Conservation (phyloP, 2,113 vertebrate species). For the Sander lucioperca region DNA sequence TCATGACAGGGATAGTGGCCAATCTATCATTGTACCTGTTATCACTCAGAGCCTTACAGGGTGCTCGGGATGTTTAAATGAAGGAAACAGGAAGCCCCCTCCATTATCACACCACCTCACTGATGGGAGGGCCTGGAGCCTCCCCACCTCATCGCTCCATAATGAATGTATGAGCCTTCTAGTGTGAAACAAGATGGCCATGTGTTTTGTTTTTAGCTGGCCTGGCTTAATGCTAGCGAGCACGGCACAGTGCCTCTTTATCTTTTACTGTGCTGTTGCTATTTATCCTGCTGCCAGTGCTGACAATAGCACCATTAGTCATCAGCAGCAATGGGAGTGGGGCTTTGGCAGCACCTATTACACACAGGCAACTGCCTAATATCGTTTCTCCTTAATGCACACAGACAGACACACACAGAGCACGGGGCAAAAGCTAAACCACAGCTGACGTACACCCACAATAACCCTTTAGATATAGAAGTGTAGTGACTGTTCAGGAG, state of each 20-base stretch:
- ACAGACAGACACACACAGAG: slow-evolving; percentile 37
- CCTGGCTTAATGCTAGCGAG: slow-evolving; percentile 57
- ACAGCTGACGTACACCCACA: slow-evolving; percentile 2
- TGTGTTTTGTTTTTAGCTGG: slow-evolving; percentile 74
- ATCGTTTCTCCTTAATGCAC: slow-evolving; percentile 63
- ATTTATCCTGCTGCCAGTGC: slow-evolving; percentile 84
- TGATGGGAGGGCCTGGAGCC: slow-evolving; percentile 24
- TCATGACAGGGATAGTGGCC: slow-evolving; percentile 7
- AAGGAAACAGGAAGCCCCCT: slow-evolving; percentile 39
- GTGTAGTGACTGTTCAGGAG: not conserved
- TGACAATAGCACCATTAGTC: slow-evolving; percentile 82
- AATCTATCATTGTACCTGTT: slow-evolving; percentile 40
- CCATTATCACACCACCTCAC: slow-evolving; percentile 56
- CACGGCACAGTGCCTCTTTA: slow-evolving; percentile 70
- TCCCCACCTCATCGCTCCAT: slow-evolving; percentile 62
- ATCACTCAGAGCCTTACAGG: slow-evolving; percentile 32
- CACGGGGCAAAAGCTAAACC: slow-evolving; percentile 23
- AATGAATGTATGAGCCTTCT: slow-evolving; percentile 67
- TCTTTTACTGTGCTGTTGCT: slow-evolving; percentile 76
- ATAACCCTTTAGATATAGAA: not conserved
- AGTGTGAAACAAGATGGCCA: slow-evolving; percentile 57
- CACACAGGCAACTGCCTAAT: slow-evolving; percentile 58
- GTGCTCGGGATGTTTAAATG: slow-evolving; percentile 37
- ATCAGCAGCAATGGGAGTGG: slow-evolving; percentile 54
- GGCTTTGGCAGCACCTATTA: slow-evolving; percentile 69